Conservation (phyloP, 2,888 invertebrate species). For the Oscheius sp. region DNA sequence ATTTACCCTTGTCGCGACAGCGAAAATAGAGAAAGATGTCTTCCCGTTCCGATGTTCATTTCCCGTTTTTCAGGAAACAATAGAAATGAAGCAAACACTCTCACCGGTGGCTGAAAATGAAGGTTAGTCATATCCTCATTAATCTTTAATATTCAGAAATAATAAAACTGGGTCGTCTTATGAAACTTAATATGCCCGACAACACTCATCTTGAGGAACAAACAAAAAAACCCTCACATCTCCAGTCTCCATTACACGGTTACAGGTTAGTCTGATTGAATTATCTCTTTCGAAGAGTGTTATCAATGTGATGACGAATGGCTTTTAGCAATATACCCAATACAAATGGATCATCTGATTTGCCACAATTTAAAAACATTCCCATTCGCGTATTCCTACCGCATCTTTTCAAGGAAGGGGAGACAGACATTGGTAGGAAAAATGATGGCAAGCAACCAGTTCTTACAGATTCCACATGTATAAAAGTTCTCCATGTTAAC, state of each 20-base stretch:
- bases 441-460: not conserved
- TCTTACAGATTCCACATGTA: conserved; percentile 4
- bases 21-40: conserved; percentile 2
- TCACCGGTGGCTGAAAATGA: not conserved
- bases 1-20: not conserved
- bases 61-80: conserved; percentile 15
- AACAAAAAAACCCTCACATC: not conserved
- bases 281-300: not conserved
- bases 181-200: not conserved
- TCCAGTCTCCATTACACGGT: conserved; percentile 2
- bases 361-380: conserved; percentile 2
- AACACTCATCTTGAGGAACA: not conserved
- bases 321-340: conserved; percentile 10
- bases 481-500: not conserved
- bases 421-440: not conserved
- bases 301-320: conserved; percentile 8
- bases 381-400: conserved; percentile 16
- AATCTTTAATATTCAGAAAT: too few species aligned
- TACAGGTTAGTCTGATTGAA: conserved; percentile 8
- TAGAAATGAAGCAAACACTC: conserved; percentile 3
- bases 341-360: conserved; percentile 3
- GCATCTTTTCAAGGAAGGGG: conserved; percentile 17
- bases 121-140: too few species aligned
- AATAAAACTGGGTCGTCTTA: not conserved
- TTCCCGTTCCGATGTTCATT: conserved; percentile 5